Evolutionary conservation across 2,113 vertebrate genomes (phyloP).

Genomic region (Protomyctophum bolini): DNA sequence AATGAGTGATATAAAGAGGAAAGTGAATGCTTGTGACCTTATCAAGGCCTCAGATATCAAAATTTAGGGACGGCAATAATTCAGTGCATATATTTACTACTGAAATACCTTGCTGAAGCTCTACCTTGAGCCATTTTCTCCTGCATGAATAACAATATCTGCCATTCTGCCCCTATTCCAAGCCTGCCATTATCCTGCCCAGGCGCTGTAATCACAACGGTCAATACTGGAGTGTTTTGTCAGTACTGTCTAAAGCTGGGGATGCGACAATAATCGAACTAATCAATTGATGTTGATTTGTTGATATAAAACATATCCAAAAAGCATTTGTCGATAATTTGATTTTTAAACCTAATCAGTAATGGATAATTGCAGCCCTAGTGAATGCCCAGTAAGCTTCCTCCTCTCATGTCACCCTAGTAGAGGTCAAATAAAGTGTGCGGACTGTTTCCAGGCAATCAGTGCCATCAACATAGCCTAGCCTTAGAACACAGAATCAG

Average conservation of each 20-base stretch:
- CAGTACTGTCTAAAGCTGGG: no score
- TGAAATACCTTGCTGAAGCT: slow-evolving; percentile 19
- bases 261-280: no score
- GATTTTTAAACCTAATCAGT: no score
- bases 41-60: background rate
- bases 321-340: no score
- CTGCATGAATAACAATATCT: slow-evolving; percentile 52
- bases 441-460: slow-evolving; percentile 60
- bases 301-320: no score
- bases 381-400: slow-evolving; percentile 7
- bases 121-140: slow-evolving; percentile 41
- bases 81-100: background rate
- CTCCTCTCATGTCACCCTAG: slow-evolving; percentile 12
- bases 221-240: background rate
- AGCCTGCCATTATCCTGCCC: slow-evolving; percentile 42
- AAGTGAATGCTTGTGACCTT: slow-evolving; percentile 13
- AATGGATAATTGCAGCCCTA: background rate
- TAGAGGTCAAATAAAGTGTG: slow-evolving; percentile 18
- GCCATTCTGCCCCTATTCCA: slow-evolving; percentile 34
- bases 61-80: slow-evolving; percentile 41
- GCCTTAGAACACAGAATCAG: slow-evolving; percentile 36
- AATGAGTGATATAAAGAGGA: slow-evolving; percentile 19
- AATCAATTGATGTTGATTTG: no score
- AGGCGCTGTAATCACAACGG: slow-evolving; percentile 32
- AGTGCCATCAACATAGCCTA: slow-evolving; percentile 38